A percentile compares a stretch with the other conserved stretches of the same genome.
Conservation (phyloP, 92 coral and sea anemone species). For the Diadumene lineata region DNA sequence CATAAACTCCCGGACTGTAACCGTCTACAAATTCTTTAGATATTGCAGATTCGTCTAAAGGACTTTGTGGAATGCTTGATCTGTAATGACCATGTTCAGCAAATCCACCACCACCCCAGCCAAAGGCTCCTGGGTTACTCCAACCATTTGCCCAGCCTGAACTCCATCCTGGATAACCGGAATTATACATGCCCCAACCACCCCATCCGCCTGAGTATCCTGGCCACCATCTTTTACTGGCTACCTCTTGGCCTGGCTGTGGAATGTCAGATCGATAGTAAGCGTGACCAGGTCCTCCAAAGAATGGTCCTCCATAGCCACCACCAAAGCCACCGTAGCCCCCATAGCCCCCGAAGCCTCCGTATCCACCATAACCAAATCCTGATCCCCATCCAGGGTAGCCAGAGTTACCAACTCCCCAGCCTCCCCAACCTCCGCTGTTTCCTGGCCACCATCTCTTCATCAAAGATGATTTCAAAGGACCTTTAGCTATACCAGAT, state of each 20-base stretch:
- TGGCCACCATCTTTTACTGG: slow-evolving; percentile 88
- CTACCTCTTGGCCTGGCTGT: slow-evolving; percentile 10
- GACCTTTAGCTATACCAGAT: slow-evolving; percentile 59
- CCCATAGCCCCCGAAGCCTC: slow-evolving; percentile 27
- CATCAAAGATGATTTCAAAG: slow-evolving; percentile 9
- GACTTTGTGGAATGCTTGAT: slow-evolving; percentile 45
- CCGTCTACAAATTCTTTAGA: slow-evolving; percentile 53
- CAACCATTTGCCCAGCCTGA: slow-evolving; percentile 58
- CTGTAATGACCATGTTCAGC: slow-evolving; percentile 58
- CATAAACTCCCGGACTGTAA: slow-evolving; percentile 78
- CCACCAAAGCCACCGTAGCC: slow-evolving; percentile 17
- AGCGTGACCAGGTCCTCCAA: slow-evolving; percentile 39
- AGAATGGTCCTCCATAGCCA: slow-evolving; percentile 22
- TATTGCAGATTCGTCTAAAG: slow-evolving; percentile 38
- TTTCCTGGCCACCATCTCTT: slow-evolving; percentile 97
- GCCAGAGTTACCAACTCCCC: slow-evolving; percentile 76
- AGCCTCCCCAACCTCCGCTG: slow-evolving; percentile 93
- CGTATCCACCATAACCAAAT: slow-evolving; percentile 20
- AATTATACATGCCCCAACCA: slow-evolving; percentile 79
- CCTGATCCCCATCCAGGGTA: slow-evolving; percentile 84
- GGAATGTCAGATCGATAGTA: slow-evolving; percentile 53
- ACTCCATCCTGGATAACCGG: slow-evolving; percentile 89
- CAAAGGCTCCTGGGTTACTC: slow-evolving; percentile 25
- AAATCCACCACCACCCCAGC: slow-evolving; percentile 47
- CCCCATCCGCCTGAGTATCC: slow-evolving; percentile 96